Conservation (phyloP, 2,113 vertebrate species). For the Recurvirostra avosetta region DNA sequence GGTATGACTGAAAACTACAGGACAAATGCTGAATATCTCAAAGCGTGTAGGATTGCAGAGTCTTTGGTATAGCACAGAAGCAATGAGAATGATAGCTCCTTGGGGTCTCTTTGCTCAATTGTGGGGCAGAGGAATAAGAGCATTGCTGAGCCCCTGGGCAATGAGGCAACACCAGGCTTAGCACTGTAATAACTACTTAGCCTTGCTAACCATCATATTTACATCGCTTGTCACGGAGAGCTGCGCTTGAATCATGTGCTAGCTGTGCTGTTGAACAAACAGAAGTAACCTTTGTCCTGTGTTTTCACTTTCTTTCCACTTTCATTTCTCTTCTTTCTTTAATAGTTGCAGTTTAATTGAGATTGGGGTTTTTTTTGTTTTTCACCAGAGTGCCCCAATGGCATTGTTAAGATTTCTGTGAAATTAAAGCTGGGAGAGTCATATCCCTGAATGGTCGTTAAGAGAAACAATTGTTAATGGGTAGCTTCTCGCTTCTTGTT, state of each 20-base stretch:
- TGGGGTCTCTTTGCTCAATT: background rate
- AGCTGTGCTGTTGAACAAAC: background rate
- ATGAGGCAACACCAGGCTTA: background rate
- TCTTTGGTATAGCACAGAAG: background rate
- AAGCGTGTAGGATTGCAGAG: background rate
- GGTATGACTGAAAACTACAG: background rate
- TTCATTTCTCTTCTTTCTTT: background rate
- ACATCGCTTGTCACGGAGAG: accelerated
- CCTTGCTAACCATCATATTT: background rate
- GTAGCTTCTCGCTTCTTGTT: background rate
- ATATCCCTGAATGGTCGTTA: background rate
- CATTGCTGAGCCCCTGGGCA: background rate
- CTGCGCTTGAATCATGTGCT: accelerated
- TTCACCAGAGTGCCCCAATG: background rate
- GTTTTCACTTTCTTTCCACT: background rate
- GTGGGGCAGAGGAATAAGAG: background rate
- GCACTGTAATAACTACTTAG: background rate
- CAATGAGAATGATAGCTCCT: background rate
- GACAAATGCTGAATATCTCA: background rate
- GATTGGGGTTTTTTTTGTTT: background rate
- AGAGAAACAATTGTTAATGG: background rate
- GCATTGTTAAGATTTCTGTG: background rate
- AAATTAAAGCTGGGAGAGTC: background rate
- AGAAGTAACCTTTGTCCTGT: background rate
- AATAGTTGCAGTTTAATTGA: background rate